Base-by-base conservation (phyloP, 2,113 vertebrate species). In the Chitala chitala region DNA sequence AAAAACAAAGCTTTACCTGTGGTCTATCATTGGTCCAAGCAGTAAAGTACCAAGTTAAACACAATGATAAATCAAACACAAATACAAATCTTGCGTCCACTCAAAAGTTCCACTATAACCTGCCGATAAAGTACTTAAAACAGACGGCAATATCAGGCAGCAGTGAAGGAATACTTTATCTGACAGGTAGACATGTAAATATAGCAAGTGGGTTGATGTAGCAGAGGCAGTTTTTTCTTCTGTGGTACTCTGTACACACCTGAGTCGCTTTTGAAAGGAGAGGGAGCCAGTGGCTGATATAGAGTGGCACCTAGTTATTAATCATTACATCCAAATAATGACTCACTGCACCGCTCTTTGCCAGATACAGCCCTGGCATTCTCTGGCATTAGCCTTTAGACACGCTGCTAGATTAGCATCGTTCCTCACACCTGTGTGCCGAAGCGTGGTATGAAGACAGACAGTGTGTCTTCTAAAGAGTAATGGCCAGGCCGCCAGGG, bases 31-130 rank as follows among this genome's bases (percentile, higher is more conserved):
- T n/a, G n/a, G n/a, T n/a, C n/a, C n/a, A n/a, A n/a, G n/a, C n/a
- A 77, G 76, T 80, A 79, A 88, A 13, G 20, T 86, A 94, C 92
- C 72, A 89, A 95, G 94, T 73, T 75, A 73, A 82, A 82, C 77
- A 76, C 87, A 84, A 80, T 85, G 91, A 88, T 91, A 92, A 92
- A 92, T 92, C 91, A 92, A 87, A 9, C 82, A 86, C 76, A 84
- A 87, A 80, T 75, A 85, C 85, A 91, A 93, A 63, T 17, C 92
- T 92, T 88, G 86, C 84, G 89, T 92, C 86, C 84, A 77, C 87
- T 89, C 88, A 89, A 91, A 90, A 91, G 92, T 90, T 87, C 87
- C 83, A 83, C 88, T 87, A 82, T 84, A 86, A 84, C 81, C 83
- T 82, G 92, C 92, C 88, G 86, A 93, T 94, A 87, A 82, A 80